phyloP scores from a whole-genome alignment of 2,113 vertebrate species.

The Todiramphus chloris region DNA sequence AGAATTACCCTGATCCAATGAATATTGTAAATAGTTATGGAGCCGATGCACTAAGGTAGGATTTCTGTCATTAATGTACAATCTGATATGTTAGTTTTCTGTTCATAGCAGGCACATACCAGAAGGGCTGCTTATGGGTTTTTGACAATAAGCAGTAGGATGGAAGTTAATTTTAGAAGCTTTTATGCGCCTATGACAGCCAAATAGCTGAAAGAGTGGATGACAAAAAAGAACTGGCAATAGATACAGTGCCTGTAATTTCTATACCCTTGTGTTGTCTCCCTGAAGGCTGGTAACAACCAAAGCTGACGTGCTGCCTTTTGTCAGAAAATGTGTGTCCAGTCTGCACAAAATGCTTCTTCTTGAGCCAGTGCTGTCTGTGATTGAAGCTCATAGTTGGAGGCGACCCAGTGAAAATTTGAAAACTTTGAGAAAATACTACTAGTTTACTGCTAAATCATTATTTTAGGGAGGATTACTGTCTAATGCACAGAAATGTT shows the following conservation, averaged over 20 bases:
- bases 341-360: neutral
- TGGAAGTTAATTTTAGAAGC: neutral
- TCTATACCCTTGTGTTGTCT: neutral
- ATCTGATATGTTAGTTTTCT: neutral
- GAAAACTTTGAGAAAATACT: neutral
- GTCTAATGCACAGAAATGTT: neutral
- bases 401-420: neutral
- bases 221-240: neutral
- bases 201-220: neutral
- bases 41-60: constrained; percentile 93
- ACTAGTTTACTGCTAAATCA: neutral
- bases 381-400: neutral
- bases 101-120: neutral
- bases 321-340: neutral
- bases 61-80: neutral
- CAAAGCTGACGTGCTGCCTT: neutral
- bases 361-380: neutral
- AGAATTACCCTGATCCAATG: constrained; percentile 95
- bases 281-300: neutral
- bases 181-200: neutral
- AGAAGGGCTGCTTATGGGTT: neutral
- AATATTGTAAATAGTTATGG: constrained; percentile 87
- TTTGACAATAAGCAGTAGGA: neutral
- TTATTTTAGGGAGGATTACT: neutral
- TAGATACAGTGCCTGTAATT: neutral